These are phyloP conservation scores for Brachionus manjavacas DNA, from an alignment of 1,140 invertebrate genomes.

Conservation along the genomic window DNA sequence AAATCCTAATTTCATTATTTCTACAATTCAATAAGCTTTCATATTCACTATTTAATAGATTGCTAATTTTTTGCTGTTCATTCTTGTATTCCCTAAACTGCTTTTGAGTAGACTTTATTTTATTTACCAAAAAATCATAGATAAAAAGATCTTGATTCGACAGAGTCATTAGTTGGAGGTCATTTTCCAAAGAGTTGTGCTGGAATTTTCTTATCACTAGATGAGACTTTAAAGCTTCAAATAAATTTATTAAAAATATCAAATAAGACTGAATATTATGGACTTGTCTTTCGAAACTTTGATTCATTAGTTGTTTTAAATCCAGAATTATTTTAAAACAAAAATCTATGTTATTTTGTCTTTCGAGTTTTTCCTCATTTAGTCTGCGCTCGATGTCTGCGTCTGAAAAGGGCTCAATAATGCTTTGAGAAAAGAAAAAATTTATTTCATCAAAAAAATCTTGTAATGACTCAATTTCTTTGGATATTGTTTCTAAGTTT, in stretches of 20 bases:
- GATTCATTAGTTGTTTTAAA: background rate
- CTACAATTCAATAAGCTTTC: background rate
- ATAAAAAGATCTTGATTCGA: background rate
- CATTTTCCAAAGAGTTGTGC: background rate
- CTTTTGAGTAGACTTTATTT: background rate
- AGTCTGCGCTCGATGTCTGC: background rate
- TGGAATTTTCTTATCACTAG: background rate
- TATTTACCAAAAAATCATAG: background rate
- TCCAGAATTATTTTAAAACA: background rate
- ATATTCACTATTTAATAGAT: background rate
- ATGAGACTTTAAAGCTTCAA: background rate
- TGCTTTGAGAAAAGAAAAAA: background rate
- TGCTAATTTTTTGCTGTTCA: background rate
- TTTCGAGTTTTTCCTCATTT: background rate
- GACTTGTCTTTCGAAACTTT: background rate
- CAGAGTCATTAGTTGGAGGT: background rate
- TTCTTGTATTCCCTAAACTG: background rate
- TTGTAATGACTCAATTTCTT: background rate
- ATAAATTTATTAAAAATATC: background rate
- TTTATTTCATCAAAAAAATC: background rate
- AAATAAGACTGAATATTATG: background rate
- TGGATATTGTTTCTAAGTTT: background rate
- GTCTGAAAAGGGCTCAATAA: background rate
- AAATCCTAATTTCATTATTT: background rate
- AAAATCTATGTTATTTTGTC: background rate